Conservation (phyloP, 2,113 vertebrate species). For the Lamprologus sp. region DNA sequence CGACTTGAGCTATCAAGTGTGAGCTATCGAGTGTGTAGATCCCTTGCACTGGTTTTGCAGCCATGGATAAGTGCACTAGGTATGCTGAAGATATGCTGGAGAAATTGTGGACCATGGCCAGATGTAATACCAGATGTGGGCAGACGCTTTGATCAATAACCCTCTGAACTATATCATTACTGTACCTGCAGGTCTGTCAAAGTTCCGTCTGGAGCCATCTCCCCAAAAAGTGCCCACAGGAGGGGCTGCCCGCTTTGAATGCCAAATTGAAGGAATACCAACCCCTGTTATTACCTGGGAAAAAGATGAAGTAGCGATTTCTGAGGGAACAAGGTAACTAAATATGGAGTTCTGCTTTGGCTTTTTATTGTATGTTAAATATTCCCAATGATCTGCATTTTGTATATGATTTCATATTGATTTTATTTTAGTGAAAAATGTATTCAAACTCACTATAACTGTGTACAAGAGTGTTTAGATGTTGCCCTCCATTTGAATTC, state of each 20-base stretch:
- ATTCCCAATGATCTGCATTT: not conserved
- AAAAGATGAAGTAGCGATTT: slow-evolving; percentile 75
- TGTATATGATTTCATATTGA: not conserved
- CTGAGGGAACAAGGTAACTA: slow-evolving; percentile 78
- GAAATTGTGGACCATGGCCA: not conserved
- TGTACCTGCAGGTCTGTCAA: slow-evolving; percentile 71
- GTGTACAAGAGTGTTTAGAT: not conserved
- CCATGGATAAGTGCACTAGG: not conserved
- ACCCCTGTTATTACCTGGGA: slow-evolving; percentile 87
- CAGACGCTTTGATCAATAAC: not conserved
- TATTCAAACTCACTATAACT: not conserved
- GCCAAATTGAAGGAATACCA: slow-evolving; percentile 84
- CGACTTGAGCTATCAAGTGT: not conserved
- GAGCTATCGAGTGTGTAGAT: not conserved
- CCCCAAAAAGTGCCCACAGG: slow-evolving; percentile 77
- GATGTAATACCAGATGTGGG: not conserved
- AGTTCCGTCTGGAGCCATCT: slow-evolving; percentile 81
- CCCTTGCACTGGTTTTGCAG: not conserved
- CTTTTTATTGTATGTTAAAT: not conserved
- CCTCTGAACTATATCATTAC: not conserved
- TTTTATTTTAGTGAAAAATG: not conserved
- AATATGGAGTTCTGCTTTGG: not conserved
- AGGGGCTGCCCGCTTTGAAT: slow-evolving; percentile 84
- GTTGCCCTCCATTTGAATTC: not conserved
- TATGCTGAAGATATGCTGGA: not conserved